phyloP scores from a whole-genome alignment of 2,888 invertebrate genomes.

The Drosophila ezoana region DNA sequence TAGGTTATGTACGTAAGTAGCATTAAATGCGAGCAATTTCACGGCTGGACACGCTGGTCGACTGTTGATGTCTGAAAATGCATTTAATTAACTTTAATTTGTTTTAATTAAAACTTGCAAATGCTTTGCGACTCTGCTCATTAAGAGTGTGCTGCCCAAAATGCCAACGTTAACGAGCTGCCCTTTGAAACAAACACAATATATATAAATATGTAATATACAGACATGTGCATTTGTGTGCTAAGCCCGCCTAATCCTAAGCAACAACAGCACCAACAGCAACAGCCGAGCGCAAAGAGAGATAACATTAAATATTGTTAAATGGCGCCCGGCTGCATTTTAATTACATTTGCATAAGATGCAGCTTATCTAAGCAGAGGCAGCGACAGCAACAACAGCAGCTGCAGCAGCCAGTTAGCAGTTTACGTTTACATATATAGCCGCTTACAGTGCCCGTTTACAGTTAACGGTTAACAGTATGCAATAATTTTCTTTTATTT shows the following conservation, averaged over 20 bases:
- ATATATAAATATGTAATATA: constrained; percentile 6
- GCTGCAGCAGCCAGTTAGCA: constrained; percentile 4
- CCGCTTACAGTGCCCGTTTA: constrained; percentile 6
- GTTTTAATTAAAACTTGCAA: constrained; percentile 70
- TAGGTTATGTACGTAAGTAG: constrained; percentile 25
- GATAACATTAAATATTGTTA: constrained; percentile 73
- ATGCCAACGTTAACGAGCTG: constrained; percentile 34
- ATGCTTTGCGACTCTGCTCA: constrained; percentile 43
- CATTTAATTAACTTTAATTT: constrained; percentile 76
- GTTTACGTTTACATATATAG: constrained; percentile 1
- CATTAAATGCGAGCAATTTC: constrained; percentile 44
- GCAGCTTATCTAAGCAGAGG: constrained; percentile 66
- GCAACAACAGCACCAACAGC: constrained; percentile 5
- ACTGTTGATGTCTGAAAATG: constrained; percentile 35
- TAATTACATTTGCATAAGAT: constrained; percentile 77
- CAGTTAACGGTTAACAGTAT: constrained; percentile 1
- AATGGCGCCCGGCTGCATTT: constrained; percentile 70
- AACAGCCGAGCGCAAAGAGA: constrained; percentile 15
- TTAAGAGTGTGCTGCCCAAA: constrained; percentile 40
- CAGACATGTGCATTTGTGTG: constrained; percentile 2
- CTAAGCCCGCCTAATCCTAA: constrained; percentile 48
- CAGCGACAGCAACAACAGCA: constrained; percentile 7
- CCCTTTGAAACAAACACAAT: constrained; percentile 13
- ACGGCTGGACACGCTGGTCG: constrained; percentile 34
- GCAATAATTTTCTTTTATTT: constrained; percentile 1